Evolutionary conservation across 2,888 invertebrate genomes (phyloP).

Genomic region (Xanthorhoe spadicearia): DNA sequence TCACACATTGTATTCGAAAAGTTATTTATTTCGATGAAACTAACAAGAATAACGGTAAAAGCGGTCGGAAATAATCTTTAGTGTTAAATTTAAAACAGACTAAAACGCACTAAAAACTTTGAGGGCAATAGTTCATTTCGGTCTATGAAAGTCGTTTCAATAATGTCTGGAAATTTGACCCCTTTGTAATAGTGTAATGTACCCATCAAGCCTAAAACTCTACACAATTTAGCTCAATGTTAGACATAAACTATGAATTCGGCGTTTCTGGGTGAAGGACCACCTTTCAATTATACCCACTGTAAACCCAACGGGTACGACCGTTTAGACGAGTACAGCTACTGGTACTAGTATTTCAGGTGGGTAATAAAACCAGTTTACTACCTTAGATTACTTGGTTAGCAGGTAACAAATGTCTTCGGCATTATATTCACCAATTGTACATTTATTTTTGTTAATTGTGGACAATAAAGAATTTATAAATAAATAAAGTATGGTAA

Average conservation of each 20-base stretch:
- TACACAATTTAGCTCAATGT: slow-evolving; percentile 31
- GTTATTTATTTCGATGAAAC: no score
- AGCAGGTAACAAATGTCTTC: no score
- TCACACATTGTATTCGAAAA: no score
- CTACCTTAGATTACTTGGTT: no score
- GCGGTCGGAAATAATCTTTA: no score
- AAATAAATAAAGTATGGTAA: no score
- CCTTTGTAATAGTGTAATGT: slow-evolving; percentile 18
- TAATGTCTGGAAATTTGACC: slow-evolving; percentile 11
- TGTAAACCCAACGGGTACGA: slow-evolving; percentile 37
- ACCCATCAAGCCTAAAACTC: slow-evolving; percentile 22
- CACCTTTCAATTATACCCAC: slow-evolving; percentile 43
- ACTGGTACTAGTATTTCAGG: not conserved
- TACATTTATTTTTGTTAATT: no score
- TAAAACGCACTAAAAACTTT: not conserved
- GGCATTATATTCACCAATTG: no score
- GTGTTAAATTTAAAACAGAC: not conserved
- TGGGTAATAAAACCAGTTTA: no score
- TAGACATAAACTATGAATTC: slow-evolving; percentile 46
- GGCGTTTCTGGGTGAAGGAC: slow-evolving; percentile 30
- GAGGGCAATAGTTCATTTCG: slow-evolving; percentile 2
- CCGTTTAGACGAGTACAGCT: slow-evolving; percentile 19
- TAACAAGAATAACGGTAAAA: no score
- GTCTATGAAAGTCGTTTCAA: slow-evolving; percentile 10
- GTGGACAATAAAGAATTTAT: no score